Evolutionary conservation across 2,113 vertebrate species (phyloP).

Genomic region (Desmodus rotundus): DNA sequence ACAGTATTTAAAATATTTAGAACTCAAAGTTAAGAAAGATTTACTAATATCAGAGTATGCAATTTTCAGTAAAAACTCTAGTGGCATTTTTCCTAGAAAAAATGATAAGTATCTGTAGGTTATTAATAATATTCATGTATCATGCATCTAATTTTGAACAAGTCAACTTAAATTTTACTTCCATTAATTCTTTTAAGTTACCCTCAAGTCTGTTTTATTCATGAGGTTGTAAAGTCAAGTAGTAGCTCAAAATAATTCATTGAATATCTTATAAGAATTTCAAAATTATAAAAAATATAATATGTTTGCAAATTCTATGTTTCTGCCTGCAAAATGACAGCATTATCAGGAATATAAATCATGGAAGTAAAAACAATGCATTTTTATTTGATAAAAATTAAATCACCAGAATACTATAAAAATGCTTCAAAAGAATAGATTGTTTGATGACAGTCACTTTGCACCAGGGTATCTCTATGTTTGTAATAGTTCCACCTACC

Average conservation of each 20-base stretch:
- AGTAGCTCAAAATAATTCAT: conserved; percentile 29
- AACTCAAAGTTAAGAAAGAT: neutral
- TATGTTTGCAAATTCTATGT: neutral
- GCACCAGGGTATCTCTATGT: neutral
- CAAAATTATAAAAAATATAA: neutral
- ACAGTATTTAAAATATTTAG: neutral
- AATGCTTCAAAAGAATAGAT: neutral
- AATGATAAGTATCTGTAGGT: neutral
- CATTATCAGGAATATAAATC: neutral
- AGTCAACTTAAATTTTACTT: neutral
- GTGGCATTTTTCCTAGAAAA: neutral
- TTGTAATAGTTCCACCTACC: neutral
- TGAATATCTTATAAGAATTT: conserved; percentile 24
- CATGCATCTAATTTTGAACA: conserved; percentile 20
- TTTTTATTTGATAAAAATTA: neutral
- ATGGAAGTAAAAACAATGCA: neutral
- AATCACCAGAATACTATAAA: neutral
- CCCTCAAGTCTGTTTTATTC: conserved; percentile 20
- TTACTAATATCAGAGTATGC: neutral
- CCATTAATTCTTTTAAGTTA: conserved; percentile 22
- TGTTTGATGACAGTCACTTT: neutral
- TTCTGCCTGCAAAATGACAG: neutral
- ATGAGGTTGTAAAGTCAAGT: neutral
- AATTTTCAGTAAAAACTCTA: neutral
- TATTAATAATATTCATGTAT: neutral